Base-by-base conservation (phyloP, 2,888 invertebrate species). In the Cerceris ruficornis region DNA sequence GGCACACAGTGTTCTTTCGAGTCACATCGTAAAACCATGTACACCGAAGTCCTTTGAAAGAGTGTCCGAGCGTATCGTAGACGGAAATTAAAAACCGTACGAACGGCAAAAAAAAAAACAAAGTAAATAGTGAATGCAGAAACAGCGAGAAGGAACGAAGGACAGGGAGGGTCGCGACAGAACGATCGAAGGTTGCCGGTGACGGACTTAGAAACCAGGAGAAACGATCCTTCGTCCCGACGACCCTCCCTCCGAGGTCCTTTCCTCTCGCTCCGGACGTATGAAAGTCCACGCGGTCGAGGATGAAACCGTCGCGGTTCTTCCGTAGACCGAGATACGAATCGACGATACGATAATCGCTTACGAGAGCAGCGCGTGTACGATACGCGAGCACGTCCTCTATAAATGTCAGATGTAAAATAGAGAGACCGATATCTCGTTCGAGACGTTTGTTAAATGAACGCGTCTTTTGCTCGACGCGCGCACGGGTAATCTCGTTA, bases 151-250 rank as follows among this genome's bases (percentile, higher is more conserved):
- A 52, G 41, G 49, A 43, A 68, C 46, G 61, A 28, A 28, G 50
- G 15, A 52, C 13, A 42, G 67, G 46, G 59, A 59, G 49, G 57
- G 8, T 54, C 41, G 61, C 15, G 66, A 15, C 14, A 66, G 67
- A 68, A 79, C 50, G 80, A 80, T 79, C 75, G 59, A 39, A 49
- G 0, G 4, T 46, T 28, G 28, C 28, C 4, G 28, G 55, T 14
- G 64, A 43, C 43, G 52, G 59, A 55, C n/a, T n/a, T 66, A 55
- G 77, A 70, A 73, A 75, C 62, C 55, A 69, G 71, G 49, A 67
- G 52, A 62, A 65, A 64, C 73, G 76, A 76, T 80, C 82, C 73
- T 82, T 80, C 72, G 72, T 85, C 80, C 62, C 58, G 77, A 77
- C 71, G 69, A 82, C 66, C 74, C 82, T 65, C 59, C 62, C 74